Conservation (phyloP, 1,140 invertebrate species). For the Wasmannia auropunctata region DNA sequence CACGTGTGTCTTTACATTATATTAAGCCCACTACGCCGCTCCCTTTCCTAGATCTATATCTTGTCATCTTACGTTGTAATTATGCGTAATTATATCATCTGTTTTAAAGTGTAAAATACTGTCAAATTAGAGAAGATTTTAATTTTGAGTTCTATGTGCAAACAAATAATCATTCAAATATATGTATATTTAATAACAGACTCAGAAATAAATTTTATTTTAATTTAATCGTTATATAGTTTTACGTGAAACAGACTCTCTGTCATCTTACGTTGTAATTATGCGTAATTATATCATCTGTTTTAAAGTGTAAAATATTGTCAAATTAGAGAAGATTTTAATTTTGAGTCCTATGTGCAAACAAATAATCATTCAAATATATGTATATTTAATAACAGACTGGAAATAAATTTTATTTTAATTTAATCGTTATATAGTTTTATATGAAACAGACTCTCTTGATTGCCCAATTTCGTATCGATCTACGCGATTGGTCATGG, state of each 20-base stretch:
- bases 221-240: not conserved
- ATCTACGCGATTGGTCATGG: conserved; percentile 63
- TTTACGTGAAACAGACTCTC: not conserved
- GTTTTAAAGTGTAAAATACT: not conserved
- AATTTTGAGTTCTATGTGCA: not conserved
- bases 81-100: not conserved
- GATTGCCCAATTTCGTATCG: conserved; percentile 64
- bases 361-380: not conserved
- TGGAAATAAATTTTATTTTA: not conserved
- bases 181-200: not conserved
- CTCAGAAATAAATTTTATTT: not conserved
- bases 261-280: not conserved
- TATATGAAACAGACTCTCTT: not conserved
- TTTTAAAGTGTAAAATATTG: not conserved
- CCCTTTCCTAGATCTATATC: not conserved
- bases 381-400: not conserved
- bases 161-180: not conserved
- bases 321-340: not conserved
- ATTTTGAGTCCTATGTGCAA: not conserved
- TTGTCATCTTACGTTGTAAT: not conserved
- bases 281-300: not conserved
- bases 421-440: not conserved
- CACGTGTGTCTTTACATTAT: conserved; percentile 14
- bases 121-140: not conserved
- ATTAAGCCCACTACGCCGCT: not conserved